A percentile compares a stretch with the other conserved stretches of the same genome.
phyloP scores from a whole-genome alignment of 1,140 invertebrate species.

The Leptinotarsa lineolata region DNA sequence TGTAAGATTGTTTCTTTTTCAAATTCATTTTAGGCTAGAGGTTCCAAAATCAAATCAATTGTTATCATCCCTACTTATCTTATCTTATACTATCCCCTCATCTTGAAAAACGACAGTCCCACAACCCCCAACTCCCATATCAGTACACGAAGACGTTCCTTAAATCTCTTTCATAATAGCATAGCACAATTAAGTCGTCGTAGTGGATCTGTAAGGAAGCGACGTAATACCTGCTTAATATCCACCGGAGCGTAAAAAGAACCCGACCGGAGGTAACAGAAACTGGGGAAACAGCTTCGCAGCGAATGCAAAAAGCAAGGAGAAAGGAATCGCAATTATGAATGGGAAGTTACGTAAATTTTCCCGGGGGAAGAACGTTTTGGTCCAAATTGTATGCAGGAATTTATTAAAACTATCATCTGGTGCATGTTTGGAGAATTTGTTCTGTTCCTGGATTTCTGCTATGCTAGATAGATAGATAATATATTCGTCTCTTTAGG shows the following conservation, averaged over 20 bases:
- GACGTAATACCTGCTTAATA: constrained; percentile 17
- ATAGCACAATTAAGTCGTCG: constrained; percentile 12
- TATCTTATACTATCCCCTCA: too few species aligned
- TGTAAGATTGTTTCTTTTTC: too few species aligned
- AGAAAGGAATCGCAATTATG: constrained; percentile 18
- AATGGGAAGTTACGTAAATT: constrained; percentile 23
- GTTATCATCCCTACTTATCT: too few species aligned
- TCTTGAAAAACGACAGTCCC: too few species aligned
- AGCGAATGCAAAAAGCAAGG: background rate
- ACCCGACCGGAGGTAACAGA: background rate
- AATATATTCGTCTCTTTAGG: too few species aligned
- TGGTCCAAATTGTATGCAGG: constrained; percentile 12
- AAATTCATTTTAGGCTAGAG: too few species aligned
- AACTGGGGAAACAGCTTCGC: background rate
- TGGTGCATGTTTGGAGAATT: background rate
- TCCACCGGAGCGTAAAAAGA: constrained; percentile 7
- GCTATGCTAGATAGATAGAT: too few species aligned
- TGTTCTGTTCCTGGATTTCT: background rate
- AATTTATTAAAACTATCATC: background rate
- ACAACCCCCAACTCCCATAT: background rate
- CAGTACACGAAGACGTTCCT: background rate
- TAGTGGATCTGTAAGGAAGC: background rate
- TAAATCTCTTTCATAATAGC: background rate
- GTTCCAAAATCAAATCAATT: too few species aligned
- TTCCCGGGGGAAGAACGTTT: constrained; percentile 5